Base-by-base conservation (phyloP, 2,797 vertebrate species). In the Notamacropus eugenii region DNA sequence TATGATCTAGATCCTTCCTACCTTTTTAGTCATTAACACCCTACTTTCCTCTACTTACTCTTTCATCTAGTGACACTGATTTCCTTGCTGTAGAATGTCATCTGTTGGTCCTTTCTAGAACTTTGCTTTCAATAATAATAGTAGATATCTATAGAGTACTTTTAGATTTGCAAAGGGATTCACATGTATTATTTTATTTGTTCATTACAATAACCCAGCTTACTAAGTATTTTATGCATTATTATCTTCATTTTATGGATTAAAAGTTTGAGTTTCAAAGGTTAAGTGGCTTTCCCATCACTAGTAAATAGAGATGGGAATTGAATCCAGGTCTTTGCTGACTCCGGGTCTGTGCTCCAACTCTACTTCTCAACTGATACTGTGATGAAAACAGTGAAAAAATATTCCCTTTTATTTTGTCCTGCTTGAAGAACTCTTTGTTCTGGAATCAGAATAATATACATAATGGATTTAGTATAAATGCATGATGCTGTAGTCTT, bases 271-370 rank as follows among this genome's bases (percentile, higher is more conserved):
- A 67, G 13, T 92, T 82, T 31, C 6, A 46, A 50, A 56, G 13
- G 40, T 34, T 91, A 34, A 29, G 62, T 54, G 34, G 4, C 27
- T 46, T 54, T 5, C 3, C 19, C 3, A 28, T 19, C 34, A n/a
- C 10, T 54, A 56, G 40, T 1, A 1, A 10, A 22, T 40, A 28
- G 27, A 54, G 2, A n/a, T 13, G 9, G 11, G 4, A 46, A 55
- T 46, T 19, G 27, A 56, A 34, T 22, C 55, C 52, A 0, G 34
- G 29, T n/a, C 40, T 82, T 19, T 56, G 62, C 56, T 93, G 87
- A 14, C 10, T 24, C n/a, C 55, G 1, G 0, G n/a, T 54, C 27
- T 14, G 0, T 13, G 1, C 16, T 74, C 11, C 22, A 82, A 27
- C n/a, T 10, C 2, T 46, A 4, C 13, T 82, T 46, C 9, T 46